phyloP scores from a whole-genome alignment of 2,113 vertebrate genomes.

The Grallaria varia region DNA sequence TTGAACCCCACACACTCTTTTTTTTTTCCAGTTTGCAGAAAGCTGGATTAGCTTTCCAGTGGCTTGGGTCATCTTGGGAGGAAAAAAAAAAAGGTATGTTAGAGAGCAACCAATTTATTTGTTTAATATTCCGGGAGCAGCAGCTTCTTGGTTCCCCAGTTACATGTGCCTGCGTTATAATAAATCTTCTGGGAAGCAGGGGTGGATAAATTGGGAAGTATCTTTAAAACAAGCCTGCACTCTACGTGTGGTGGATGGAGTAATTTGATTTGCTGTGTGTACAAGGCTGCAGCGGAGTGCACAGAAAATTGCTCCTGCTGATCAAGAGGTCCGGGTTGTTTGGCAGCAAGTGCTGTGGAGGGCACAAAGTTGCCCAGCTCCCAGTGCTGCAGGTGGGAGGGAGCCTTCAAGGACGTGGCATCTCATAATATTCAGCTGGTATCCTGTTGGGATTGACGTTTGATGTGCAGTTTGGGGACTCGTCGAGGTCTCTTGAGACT shows the following conservation, averaged over 20 bases:
- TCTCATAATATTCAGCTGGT: neutral
- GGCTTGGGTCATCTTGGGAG: neutral
- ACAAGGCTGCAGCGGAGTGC: neutral
- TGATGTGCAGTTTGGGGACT: neutral
- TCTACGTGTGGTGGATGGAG: neutral
- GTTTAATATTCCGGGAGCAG: constrained; percentile 47
- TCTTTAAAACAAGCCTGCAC: neutral
- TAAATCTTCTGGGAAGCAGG: constrained; percentile 35
- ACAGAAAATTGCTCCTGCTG: neutral
- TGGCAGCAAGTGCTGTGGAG: neutral
- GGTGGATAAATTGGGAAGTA: neutral
- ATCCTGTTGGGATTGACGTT: neutral
- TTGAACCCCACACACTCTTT: neutral
- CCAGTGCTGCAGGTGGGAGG: neutral
- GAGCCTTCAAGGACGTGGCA: neutral
- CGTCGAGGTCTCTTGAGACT: neutral
- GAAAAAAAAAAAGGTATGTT: neutral
- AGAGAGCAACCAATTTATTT: constrained; percentile 59
- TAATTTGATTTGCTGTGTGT: neutral
- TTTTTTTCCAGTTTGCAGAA: neutral
- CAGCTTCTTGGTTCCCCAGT: neutral
- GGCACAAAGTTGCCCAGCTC: neutral
- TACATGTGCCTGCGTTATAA: neutral
- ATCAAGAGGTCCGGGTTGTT: neutral
- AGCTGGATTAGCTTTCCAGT: constrained; percentile 33